Base-by-base conservation (phyloP, 2,113 vertebrate genomes). In the Chamaetylas fuelleborni region DNA sequence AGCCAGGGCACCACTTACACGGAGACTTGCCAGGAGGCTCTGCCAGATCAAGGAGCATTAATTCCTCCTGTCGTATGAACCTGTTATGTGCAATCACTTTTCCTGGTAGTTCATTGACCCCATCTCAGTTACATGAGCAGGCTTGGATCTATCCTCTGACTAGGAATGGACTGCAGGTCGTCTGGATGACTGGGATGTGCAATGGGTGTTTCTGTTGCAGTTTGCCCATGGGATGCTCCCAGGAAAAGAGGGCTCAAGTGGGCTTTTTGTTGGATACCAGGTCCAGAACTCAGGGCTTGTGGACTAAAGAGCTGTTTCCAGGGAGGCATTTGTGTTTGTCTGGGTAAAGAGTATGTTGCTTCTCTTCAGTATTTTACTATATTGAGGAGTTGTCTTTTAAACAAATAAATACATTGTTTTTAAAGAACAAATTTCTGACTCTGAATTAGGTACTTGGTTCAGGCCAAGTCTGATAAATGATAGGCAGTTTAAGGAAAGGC, bases 21-120 rank as follows among this genome's bases (percentile, higher is more conserved):
- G 1, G 58, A 67, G 65, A 4, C 65, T 58, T 79, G 74, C 74
- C 69, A 74, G 90, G 91, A 92, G 70, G 45, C 91, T 23, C 70
- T 93, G 88, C 86, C 82, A 76, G 93, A 47, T 33, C 10, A 56
- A 76, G 86, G 71, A 88, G 61, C 36, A 4, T 60, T 82, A 56
- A 72, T 93, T 80, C 53, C 62, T 76, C 58, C 34, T 3, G 12
- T 70, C 7, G 0, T 45, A 33, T 65, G 86, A 95, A 90, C 91
- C 86, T 91, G 91, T 88, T 95, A 47, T 0, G 4, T 83, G 83
- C 82, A 76, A 1, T 93, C 89, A 73, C 57, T 90, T 82, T 40
- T 86, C 80, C 76, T 77, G 9, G 12, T 84, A 78, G 92, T 86
- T 96, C 87, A 43, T 43, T 89, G 90, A 84, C 84, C 77, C 56